These are phyloP conservation scores for Calameuta filiformis DNA, from an alignment of 2,888 invertebrate genomes.

Conservation along the genomic window DNA sequence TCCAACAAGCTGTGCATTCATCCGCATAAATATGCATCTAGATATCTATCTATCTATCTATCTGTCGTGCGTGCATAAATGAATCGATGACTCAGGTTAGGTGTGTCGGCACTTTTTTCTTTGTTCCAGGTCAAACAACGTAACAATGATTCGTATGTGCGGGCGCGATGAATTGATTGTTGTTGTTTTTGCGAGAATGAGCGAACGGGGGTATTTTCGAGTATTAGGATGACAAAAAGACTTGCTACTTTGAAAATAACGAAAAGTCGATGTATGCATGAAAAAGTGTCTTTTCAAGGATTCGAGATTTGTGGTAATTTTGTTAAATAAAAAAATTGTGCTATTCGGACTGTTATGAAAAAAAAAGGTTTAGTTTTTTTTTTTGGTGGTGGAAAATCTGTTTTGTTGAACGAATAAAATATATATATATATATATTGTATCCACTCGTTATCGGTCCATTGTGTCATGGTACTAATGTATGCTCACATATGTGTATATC, in stretches of 20 bases:
- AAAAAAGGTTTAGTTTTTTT: not conserved
- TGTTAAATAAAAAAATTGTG: not conserved
- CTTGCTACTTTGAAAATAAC: not conserved
- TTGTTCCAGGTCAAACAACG: not conserved
- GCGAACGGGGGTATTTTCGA: not conserved
- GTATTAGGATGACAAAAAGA: not conserved
- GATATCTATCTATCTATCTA: not conserved
- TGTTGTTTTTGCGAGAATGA: not conserved
- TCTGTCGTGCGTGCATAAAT: not conserved
- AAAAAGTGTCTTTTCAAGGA: not conserved
- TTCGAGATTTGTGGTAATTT: not conserved
- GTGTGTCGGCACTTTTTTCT: not conserved
- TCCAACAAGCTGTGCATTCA: constrained; percentile 19
- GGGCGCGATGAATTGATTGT: not conserved
- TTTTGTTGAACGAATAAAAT: not conserved
- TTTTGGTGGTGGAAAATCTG: not conserved
- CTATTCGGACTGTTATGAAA: not conserved
- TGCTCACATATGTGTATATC: not conserved
- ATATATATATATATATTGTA: no score
- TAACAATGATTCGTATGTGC: not conserved
- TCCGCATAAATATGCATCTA: constrained; percentile 11
- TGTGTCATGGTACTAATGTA: not conserved
- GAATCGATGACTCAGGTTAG: not conserved
- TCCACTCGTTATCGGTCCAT: not conserved
- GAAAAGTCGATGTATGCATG: not conserved